These are phyloP conservation scores for Myotis brandtii DNA, from an alignment of 2,113 vertebrate genomes.

Conservation along the genomic window DNA sequence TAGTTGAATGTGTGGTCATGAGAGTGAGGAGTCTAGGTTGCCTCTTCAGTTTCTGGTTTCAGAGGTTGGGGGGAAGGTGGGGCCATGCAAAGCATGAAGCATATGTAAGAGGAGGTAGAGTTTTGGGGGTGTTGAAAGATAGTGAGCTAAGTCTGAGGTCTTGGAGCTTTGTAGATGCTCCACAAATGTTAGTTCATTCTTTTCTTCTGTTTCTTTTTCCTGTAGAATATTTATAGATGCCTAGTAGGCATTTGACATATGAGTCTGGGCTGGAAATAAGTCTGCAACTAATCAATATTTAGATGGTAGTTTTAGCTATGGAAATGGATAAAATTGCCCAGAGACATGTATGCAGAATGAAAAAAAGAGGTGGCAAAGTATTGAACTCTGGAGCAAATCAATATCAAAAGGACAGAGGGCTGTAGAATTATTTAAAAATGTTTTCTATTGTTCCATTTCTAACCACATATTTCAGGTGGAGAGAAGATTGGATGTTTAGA, in stretches of 20 bases:
- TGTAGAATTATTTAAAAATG: neutral
- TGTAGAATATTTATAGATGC: neutral
- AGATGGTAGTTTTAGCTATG: neutral
- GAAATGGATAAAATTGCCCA: slow-evolving; percentile 16
- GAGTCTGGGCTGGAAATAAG: neutral
- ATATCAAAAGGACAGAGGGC: neutral
- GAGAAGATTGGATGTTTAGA: neutral
- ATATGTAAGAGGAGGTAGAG: neutral
- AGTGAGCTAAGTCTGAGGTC: neutral
- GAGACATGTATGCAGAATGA: neutral
- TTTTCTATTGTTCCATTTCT: slow-evolving; percentile 21
- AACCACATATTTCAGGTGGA: neutral
- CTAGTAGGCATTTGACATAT: neutral
- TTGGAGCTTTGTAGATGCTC: neutral
- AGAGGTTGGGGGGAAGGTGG: neutral
- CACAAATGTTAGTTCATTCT: neutral
- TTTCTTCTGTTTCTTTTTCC: neutral
- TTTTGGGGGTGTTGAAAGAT: neutral
- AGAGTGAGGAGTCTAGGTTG: neutral
- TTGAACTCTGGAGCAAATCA: slow-evolving; percentile 10
- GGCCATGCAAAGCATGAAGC: neutral
- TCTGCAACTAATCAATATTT: neutral
- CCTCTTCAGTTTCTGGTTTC: neutral
- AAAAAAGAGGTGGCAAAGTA: neutral
- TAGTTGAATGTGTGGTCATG: neutral